phyloP scores from a whole-genome alignment of 1,140 invertebrate species.

The Meloidogyne hapla region DNA sequence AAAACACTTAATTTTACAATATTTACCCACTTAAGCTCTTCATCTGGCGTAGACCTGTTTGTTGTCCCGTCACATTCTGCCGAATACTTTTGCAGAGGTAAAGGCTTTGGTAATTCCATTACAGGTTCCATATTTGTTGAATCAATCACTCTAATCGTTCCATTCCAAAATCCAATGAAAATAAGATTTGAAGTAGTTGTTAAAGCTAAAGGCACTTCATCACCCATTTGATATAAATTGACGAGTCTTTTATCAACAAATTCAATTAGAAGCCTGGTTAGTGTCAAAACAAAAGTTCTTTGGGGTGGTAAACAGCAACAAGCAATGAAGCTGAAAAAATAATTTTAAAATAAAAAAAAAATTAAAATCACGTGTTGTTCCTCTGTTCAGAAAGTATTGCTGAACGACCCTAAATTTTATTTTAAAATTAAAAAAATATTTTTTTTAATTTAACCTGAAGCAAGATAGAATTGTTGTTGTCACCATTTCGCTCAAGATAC shows the following conservation, averaged over 20 bases:
- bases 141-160: conserved; percentile 47
- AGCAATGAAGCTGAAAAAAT: background rate
- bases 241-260: conserved; percentile 57
- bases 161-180: conserved; percentile 54
- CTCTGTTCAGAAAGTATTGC: conserved; percentile 55
- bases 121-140: conserved; percentile 29
- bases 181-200: conserved; percentile 17
- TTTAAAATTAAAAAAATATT: conserved; percentile 17
- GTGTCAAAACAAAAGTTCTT: background rate
- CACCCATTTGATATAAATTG: conserved; percentile 49
- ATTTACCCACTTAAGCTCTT: background rate
- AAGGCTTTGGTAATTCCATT: conserved; percentile 37
- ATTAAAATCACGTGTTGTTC: conserved; percentile 50
- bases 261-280: conserved; percentile 49
- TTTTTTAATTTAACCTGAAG: conserved; percentile 37
- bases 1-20: too few relatives aligned
- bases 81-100: conserved; percentile 39
- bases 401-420: conserved; percentile 42
- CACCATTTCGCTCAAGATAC: conserved; percentile 39
- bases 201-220: conserved; percentile 25
- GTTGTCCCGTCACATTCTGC: background rate
- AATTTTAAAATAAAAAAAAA: background rate
- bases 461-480: conserved; percentile 12
- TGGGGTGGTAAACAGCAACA: background rate
- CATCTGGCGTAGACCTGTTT: background rate